A percentile compares a stretch with the other conserved stretches of the same genome.
Conservation (phyloP, 2,888 invertebrate species). For the Eledona agricola region DNA sequence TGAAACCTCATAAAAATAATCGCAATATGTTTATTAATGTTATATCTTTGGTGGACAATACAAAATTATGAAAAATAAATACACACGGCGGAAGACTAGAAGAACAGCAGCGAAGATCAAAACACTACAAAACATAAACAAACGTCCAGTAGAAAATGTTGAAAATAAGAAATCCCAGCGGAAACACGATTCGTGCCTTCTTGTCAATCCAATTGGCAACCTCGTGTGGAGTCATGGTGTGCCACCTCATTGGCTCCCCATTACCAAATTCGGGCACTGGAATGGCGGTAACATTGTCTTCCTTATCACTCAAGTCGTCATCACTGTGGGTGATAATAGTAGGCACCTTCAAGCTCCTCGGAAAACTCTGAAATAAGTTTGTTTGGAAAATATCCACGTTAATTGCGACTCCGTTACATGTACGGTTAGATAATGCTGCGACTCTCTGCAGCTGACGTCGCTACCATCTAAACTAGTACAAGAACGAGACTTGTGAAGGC, state of each 20-base stretch:
- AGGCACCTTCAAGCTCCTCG: constrained; percentile 49
- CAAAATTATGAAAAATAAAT: constrained; percentile 21
- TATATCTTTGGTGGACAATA: background rate
- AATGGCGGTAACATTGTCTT: constrained; percentile 49
- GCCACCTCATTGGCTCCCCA: constrained; percentile 66
- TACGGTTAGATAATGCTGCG: constrained; percentile 76
- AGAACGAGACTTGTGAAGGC: constrained; percentile 75
- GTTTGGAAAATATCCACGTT: constrained; percentile 2
- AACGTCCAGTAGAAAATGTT: constrained; percentile 67
- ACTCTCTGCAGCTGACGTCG: constrained; percentile 62
- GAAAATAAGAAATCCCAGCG: constrained; percentile 79
- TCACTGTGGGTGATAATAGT: constrained; percentile 75
- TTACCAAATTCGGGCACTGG: constrained; percentile 45
- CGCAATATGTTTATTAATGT: too few relatives aligned
- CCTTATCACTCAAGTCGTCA: constrained; percentile 66
- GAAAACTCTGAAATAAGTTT: constrained; percentile 20
- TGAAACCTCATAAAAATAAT: too few relatives aligned
- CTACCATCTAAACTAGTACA: constrained; percentile 75
- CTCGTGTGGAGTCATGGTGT: constrained; percentile 88
- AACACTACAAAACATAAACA: constrained; percentile 48
- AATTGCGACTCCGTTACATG: constrained; percentile 66
- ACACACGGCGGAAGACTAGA: constrained; percentile 18
- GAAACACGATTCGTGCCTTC: constrained; percentile 80
- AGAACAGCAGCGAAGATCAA: constrained; percentile 5
- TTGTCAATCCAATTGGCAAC: constrained; percentile 89